Evolutionary conservation across 2,113 vertebrate genomes (phyloP), one percentile per base, ranked within the genome.

Genomic region (Castor canadensis): DNA sequence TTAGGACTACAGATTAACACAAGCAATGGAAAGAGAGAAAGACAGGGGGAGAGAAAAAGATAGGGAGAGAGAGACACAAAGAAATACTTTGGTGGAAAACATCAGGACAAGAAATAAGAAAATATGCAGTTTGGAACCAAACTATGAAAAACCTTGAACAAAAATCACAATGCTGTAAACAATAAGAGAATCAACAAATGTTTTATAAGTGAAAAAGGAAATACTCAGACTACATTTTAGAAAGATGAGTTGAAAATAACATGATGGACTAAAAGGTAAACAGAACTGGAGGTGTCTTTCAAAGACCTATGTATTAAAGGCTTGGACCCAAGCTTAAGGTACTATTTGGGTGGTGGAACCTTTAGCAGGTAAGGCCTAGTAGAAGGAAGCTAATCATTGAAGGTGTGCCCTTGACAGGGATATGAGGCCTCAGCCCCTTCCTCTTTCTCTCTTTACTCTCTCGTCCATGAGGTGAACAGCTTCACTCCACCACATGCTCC

Each of bases 121-220:
- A 92, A 66, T 20, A 71, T 0, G 5, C 2, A 73, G 15, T 56
- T n/a, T 52, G 4, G 43, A 75, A 75, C 4, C 32, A 86, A 71
- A 77, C 67, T 47, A 8, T 4, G 15, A 69, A 52, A 49, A 84
- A 77, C 6, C 45, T 17, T 24, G 28, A 80, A 89, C 5, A 72
- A 45, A 52, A 82, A 66, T 66, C 30, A 67, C 56, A 58, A 75
- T n/a, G 60, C 58, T 69, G 26, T 26, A 91, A 88, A 80, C 26
- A 77, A n/a, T 19, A 32, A 24, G 19, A 16, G 69, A 58, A 73
- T 80, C 35, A 87, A 26, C 49, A 62, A 49, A 49, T 62, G 35
- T 66, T 91, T 62, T 47, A 56, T 35, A 82, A 26, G 47, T 9
- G 43, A 87, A 93, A 71, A 45, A 0, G 26, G 54, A 91, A 76